Evolutionary conservation across 1,140 invertebrate species (phyloP), one percentile per base, ranked within the genome.

Genomic region (Ladona fulva): DNA sequence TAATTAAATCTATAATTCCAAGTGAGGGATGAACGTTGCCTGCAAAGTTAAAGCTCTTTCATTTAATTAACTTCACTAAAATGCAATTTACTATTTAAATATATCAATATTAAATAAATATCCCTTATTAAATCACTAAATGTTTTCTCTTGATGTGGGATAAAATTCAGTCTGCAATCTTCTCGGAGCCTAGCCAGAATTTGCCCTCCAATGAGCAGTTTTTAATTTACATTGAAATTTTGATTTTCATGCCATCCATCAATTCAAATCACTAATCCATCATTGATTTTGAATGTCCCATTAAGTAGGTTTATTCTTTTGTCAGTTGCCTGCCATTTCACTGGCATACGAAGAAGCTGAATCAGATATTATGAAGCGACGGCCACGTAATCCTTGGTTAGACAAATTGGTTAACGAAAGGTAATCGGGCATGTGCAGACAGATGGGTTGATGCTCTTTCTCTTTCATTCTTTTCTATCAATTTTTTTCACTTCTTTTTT

Each of bases 301-400:
- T 66, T 66, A 22, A 66, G 74, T 25, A 25, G 74, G 24, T 75
- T 25, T 25, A 25, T 42, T 75, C 14, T 75, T 25, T 42, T 19
- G 24, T 75, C 37, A 75, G 74, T 25, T 75, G 29, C 93, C 93
- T n/a, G 94, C 93, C 44, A 94, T 95, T 83, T 93, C 93, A 12
- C 84, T 95, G 74, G 93, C 93, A 75, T 95, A 95, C 83, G 94
- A 95, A 88, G 88, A 91, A 81, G 90, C 94, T 6, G 94, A 96
- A 85, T 90, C 89, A 80, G 94, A 96, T 83, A 95, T 97, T 80
- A 97, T 97, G 94, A 91, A 91, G 24, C 89, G 93, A 79, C 90
- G 89, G 74, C 94, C 95, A 0, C 88, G 94, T 81, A 92, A 96
- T 84, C 91, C 92, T 0, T 83, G 88, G 16, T 89, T 87, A 11